Evolutionary conservation across 2,797 vertebrate genomes (phyloP), one percentile per base, ranked within the genome.

Genomic region (Prionace glauca): DNA sequence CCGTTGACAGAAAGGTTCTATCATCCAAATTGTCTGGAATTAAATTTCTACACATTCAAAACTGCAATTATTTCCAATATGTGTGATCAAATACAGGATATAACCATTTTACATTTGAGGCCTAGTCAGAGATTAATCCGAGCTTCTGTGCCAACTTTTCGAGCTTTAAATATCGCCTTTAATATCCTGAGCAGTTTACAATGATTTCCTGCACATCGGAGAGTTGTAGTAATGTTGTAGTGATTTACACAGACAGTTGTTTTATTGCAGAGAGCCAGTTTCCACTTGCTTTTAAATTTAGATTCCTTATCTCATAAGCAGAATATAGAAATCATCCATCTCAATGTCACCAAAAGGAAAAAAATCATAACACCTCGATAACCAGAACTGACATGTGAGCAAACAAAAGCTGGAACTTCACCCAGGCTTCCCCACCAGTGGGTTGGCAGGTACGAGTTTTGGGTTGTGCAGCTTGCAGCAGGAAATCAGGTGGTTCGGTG

Each of bases 261-360:
- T n/a, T 91, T 91, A 91, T 91, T 91, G 20, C 32, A 91, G 67
- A 91, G 29, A 36, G 32, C n/a, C 14, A n/a, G 88, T 91, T 65
- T 91, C 60, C 88, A 67, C 62, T 91, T 65, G 26, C 32, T 91
- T 91, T 91, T 24, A 36, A 20, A 91, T 36, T 91, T 10, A 67
- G 81, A 65, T 67, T n/a, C 32, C 88, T 91, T 91, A 67, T 67
- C 32, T 67, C 60, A 91, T 20, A 91, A 91, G 36, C 88, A 11
- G 60, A 67, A 91, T n/a, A 91, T 65, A 36, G n/a, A 69, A 92
- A 92, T 41, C 20, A 41, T 69, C 90, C 12, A 69, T 56, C 18
- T 26, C n/a, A 92, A 69, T 92, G 14, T 4, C 26, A 67, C 88
- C 88, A 3, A 20, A 45, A 84, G 45, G 32, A 41, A 67, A 41